These are phyloP conservation scores for Empis livida DNA, from an alignment of 2,888 invertebrate genomes.

Conservation along the genomic window DNA sequence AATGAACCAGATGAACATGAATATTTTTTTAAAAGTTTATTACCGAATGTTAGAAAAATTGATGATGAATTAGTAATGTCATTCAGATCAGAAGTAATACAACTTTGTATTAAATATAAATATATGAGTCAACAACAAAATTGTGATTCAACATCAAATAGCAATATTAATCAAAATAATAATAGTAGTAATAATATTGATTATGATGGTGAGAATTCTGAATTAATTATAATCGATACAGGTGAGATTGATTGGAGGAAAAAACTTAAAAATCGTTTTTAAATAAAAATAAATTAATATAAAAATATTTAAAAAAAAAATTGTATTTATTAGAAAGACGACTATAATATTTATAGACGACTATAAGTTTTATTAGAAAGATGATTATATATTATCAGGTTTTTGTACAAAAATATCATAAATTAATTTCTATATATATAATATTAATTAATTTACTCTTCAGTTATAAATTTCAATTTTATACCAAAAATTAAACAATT, in stretches of 20 bases:
- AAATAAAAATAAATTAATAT: neutral
- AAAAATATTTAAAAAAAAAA: too few species aligned
- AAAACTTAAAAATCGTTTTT: neutral
- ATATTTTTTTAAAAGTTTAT: constrained; percentile 15
- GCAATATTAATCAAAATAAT: neutral
- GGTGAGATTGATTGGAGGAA: neutral
- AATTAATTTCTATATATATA: too few species aligned
- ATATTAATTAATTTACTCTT: too few species aligned
- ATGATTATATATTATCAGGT: too few species aligned
- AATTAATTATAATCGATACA: neutral
- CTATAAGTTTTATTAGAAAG: too few species aligned
- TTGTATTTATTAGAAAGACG: too few species aligned
- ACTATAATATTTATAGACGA: too few species aligned
- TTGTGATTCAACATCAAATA: neutral
- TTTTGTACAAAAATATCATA: too few species aligned
- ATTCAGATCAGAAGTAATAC: constrained; percentile 15
- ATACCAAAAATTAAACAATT: too few species aligned
- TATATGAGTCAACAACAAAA: constrained; percentile 10
- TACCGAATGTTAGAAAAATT: constrained; percentile 14
- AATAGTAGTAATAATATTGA: neutral
- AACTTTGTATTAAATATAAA: constrained; percentile 15
- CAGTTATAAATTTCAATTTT: too few species aligned
- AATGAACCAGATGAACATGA: constrained; percentile 14
- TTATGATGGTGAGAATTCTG: neutral
- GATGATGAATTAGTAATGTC: constrained; percentile 14